Conservation (phyloP, 2,797 vertebrate species). For the Lemur catta region DNA sequence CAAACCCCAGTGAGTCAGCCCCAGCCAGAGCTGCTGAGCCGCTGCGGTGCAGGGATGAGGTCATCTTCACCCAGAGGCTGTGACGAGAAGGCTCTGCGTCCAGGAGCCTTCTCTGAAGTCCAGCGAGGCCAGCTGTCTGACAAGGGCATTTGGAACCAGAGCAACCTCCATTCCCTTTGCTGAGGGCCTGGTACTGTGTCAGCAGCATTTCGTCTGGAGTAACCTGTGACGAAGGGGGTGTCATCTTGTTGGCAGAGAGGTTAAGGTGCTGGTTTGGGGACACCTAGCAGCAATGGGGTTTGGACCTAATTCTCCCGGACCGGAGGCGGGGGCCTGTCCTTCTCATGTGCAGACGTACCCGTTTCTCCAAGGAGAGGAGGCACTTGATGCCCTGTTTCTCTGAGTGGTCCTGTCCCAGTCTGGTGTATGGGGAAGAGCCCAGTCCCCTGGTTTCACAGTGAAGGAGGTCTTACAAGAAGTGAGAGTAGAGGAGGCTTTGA, state of each 20-base stretch:
- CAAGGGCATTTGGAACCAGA: neutral
- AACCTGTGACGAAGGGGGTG: fast-evolving
- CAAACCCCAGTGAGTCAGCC: neutral
- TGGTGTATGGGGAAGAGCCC: neutral
- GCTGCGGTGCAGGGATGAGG: neutral
- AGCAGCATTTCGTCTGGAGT: neutral
- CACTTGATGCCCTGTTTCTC: neutral
- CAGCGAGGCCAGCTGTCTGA: neutral
- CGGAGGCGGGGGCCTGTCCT: neutral
- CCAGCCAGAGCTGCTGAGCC: fast-evolving
- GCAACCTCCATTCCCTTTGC: fast-evolving
- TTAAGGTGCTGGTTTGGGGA: neutral
- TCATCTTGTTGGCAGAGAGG: neutral
- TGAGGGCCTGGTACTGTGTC: fast-evolving
- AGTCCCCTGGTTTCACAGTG: neutral
- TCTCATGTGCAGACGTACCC: fast-evolving
- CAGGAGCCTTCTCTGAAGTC: neutral
- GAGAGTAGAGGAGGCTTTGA: neutral
- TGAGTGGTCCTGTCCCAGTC: no score
- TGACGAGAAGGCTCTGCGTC: neutral
- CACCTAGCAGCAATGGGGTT: neutral
- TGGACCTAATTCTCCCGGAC: neutral
- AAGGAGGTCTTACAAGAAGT: neutral
- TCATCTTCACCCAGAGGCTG: neutral
- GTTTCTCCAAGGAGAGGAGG: neutral